Conservation (phyloP, 2,113 vertebrate species). For the Colius striatus region DNA sequence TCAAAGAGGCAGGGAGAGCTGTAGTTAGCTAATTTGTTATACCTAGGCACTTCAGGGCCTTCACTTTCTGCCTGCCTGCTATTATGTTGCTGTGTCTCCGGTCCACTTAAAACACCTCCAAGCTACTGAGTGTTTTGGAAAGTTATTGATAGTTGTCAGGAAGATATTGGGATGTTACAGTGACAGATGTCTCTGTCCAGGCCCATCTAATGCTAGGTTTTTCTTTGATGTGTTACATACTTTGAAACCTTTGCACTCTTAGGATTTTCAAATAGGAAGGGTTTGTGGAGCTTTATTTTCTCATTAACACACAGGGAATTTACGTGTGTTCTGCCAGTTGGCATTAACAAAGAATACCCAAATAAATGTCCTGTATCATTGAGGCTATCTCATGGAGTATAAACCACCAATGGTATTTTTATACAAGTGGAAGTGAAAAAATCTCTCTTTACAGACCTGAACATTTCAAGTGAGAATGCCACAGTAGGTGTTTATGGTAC, state of each 20-base stretch:
- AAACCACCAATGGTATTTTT: not conserved
- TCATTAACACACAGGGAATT: not conserved
- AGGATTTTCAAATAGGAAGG: not conserved
- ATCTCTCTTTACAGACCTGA: not conserved
- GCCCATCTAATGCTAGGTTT: not conserved
- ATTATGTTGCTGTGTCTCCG: not conserved
- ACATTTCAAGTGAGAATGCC: not conserved
- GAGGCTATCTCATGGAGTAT: not conserved
- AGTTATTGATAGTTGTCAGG: not conserved
- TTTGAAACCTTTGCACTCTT: not conserved
- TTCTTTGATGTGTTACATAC: not conserved
- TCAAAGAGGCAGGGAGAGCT: not conserved
- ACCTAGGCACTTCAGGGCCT: not conserved
- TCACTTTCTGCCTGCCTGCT: not conserved
- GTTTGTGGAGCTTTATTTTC: not conserved
- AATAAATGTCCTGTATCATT: not conserved
- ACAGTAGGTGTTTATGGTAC: not conserved
- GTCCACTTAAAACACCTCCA: not conserved
- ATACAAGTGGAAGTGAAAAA: not conserved
- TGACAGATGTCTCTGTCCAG: not conserved
- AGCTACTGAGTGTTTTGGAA: not conserved
- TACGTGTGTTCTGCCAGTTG: not conserved
- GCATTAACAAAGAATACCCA: not conserved
- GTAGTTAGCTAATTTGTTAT: not conserved
- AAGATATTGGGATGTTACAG: not conserved